Evolutionary conservation across 2,888 invertebrate genomes (phyloP).

Genomic region (Diadegma fenestrale): DNA sequence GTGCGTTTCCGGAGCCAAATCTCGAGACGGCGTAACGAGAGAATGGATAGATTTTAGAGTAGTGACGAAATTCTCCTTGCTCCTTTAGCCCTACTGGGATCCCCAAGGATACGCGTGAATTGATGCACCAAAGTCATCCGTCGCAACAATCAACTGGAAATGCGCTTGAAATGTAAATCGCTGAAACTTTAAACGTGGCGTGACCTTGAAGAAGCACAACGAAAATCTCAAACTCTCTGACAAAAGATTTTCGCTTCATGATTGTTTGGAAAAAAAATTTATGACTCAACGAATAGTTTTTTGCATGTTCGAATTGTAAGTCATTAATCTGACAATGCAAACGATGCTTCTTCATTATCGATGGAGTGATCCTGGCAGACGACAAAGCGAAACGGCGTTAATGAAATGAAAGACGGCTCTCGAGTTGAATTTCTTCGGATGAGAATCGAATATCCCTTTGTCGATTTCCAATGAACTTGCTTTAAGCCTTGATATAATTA

Average conservation of each 20-base stretch:
- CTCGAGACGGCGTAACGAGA: slow-evolving; percentile 36
- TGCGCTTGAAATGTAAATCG: not conserved
- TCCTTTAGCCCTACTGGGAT: not conserved
- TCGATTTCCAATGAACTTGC: slow-evolving; percentile 10
- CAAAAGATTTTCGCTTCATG: not conserved
- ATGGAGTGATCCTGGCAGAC: not conserved
- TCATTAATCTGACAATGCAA: not conserved
- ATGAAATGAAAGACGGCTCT: slow-evolving; percentile 10
- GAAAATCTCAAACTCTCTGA: not conserved
- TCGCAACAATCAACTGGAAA: not conserved
- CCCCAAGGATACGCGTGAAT: slow-evolving; percentile 1
- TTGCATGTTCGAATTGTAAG: not conserved
- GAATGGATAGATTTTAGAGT: slow-evolving; percentile 38
- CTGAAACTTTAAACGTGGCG: not conserved
- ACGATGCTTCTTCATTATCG: not conserved
- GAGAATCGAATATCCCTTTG: slow-evolving; percentile 26
- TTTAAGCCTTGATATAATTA: slow-evolving; percentile 8
- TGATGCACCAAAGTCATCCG: slow-evolving; percentile 1
- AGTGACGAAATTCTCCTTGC: slow-evolving; percentile 1
- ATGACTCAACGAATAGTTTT: not conserved
- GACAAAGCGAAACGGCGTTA: not conserved
- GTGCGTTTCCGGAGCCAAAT: slow-evolving; percentile 54
- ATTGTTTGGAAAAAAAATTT: not conserved
- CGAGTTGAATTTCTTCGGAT: not conserved
- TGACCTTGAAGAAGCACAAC: not conserved